A percentile compares a stretch with the other conserved stretches of the same genome.
Evolutionary conservation across 1,140 invertebrate genomes (phyloP).

Genomic region (Cyclina sinensis): DNA sequence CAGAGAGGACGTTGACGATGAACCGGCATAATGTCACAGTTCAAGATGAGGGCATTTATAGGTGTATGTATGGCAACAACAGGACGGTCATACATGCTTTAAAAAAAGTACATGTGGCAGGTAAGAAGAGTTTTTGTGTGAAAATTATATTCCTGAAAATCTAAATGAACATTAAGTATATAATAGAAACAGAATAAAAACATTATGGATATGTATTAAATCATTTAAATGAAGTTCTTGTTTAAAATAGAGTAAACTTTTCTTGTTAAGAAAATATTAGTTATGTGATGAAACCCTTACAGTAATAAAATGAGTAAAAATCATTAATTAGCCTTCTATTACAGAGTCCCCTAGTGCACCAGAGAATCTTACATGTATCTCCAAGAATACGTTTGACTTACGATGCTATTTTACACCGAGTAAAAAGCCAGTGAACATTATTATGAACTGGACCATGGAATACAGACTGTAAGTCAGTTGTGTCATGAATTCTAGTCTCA

Average conservation of each 20-base stretch:
- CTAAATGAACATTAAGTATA: too few relatives aligned
- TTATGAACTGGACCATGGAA: conserved; percentile 16
- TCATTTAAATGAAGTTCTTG: too few relatives aligned
- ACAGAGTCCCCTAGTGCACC: conserved; percentile 4
- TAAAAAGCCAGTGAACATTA: neutral
- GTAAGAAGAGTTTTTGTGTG: neutral
- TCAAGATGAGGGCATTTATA: neutral
- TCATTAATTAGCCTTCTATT: neutral
- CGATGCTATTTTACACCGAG: conserved; percentile 7
- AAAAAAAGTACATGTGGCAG: neutral
- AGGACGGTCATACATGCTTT: neutral
- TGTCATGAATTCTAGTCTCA: too few relatives aligned
- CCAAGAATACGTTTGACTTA: neutral
- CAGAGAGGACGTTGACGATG: conserved; percentile 2
- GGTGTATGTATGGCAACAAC: neutral
- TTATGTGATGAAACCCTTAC: too few relatives aligned
- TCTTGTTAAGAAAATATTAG: too few relatives aligned
- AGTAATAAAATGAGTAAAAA: too few relatives aligned
- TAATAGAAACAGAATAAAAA: too few relatives aligned
- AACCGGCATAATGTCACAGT: neutral
- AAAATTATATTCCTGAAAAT: too few relatives aligned
- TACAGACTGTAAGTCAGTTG: conserved; percentile 24
- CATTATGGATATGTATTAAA: too few relatives aligned
- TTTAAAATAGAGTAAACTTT: too few relatives aligned
- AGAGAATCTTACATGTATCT: conserved; percentile 1